Percentiles rank a stretch among this genome's conserved stretches.
Evolutionary conservation across 2,113 vertebrate genomes (phyloP).

Genomic region (Buteo buteo): DNA sequence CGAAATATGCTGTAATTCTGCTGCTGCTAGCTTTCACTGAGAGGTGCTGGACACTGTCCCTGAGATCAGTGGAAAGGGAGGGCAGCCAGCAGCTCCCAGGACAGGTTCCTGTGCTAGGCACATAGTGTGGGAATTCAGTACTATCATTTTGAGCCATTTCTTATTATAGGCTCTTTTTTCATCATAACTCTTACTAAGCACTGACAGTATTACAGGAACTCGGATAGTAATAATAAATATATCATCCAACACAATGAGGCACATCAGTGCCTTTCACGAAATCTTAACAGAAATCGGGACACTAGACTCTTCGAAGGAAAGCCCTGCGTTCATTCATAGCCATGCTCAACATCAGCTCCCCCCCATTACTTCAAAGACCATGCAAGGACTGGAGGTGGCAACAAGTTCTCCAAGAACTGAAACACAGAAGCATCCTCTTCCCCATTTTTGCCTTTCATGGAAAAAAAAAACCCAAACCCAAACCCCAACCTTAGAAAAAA

Average conservation of each 20-base stretch:
- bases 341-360: background rate
- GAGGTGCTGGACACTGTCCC: background rate
- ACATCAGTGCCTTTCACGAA: background rate
- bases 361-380: background rate
- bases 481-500: background rate
- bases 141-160: background rate
- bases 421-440: background rate
- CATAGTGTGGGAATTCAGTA: background rate
- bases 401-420: background rate
- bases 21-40: background rate
- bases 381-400: background rate
- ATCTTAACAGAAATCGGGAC: background rate
- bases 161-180: background rate
- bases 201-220: background rate
- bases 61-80: background rate
- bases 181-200: background rate
- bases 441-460: background rate
- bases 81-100: background rate
- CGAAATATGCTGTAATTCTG: background rate
- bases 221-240: background rate
- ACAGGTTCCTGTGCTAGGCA: background rate
- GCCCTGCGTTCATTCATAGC: background rate
- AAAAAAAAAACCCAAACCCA: background rate
- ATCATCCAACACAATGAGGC: background rate
- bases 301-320: background rate